Percentiles rank a stretch among this genome's conserved stretches.
Conservation (phyloP, 2,797 vertebrate genomes). For the Sebastes matsubarae region DNA sequence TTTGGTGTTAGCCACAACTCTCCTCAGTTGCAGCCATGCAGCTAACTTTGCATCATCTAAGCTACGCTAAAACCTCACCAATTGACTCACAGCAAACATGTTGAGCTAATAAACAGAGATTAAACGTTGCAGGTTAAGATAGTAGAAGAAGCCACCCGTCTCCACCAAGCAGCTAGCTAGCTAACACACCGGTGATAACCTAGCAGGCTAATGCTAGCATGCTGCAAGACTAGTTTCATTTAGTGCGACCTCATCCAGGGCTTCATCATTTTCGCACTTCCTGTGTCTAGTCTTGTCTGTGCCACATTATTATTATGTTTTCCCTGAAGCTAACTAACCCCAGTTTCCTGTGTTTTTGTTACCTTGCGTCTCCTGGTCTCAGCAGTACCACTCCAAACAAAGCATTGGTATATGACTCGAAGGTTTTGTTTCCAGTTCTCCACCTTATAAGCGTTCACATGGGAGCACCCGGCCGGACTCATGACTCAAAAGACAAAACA, state of each 20-base stretch:
- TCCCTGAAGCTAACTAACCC: conserved; percentile 37
- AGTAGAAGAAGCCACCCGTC: conserved; percentile 19
- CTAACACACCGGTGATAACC: conserved; percentile 62
- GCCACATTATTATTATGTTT: conserved; percentile 34
- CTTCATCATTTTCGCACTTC: conserved; percentile 54
- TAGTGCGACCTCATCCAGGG: conserved; percentile 23
- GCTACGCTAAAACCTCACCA: neutral
- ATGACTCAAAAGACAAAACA: conserved; percentile 86
- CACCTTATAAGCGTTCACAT: conserved; percentile 98
- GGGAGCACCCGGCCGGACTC: conserved; percentile 96
- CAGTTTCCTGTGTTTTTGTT: conserved; percentile 69
- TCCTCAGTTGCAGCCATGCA: conserved; percentile 37
- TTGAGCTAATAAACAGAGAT: neutral
- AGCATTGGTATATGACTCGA: conserved; percentile 97
- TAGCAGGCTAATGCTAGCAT: conserved; percentile 53
- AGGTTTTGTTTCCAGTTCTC: conserved; percentile 99
- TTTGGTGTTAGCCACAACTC: conserved; percentile 61
- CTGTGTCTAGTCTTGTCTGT: conserved; percentile 35
- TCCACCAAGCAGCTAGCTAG: conserved; percentile 46
- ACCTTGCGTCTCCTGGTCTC: conserved; percentile 97
- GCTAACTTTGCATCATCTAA: conserved; percentile 22
- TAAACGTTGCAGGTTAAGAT: neutral
- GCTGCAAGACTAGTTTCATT: conserved; percentile 28
- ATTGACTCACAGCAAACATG: neutral
- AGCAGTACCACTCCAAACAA: conserved; percentile 96